Evolutionary conservation across 2,113 vertebrate species (phyloP), one percentile per base, ranked within the genome.

Genomic region (Lepus timidus): DNA sequence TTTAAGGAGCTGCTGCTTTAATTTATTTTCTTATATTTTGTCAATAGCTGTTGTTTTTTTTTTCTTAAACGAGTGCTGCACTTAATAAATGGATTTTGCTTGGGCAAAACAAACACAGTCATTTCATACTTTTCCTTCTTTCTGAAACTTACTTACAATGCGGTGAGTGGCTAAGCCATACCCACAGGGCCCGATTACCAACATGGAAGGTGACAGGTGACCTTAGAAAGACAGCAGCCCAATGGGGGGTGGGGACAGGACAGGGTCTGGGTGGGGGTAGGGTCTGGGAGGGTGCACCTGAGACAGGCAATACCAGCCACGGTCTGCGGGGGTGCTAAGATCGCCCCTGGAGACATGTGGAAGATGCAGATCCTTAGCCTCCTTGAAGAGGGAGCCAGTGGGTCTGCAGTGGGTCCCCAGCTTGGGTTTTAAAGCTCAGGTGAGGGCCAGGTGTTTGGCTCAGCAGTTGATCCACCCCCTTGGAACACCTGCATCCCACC

Each of bases 11-110:
- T 76, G 94, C 96, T 82, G 88, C 96, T 97, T 97, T 98, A 97
- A 97, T 98, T 97, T 97, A 96, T 98, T 98, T 98, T 97, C 95
- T 98, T 97, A 97, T 98, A 97, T 97, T 98, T 97, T 97, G 97
- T 98, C 98, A 98, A 98, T 98, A 98, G 87, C 95, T 97, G 95
- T 96, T 97, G 83, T 96, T 96, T 94, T 96, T 96, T 94, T 96
- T 89, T 96, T 87, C 90, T 96, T 96, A 95, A 98, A 97, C 94
- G 96, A 97, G 96, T 96, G 90, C 97, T 65, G 83, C n/a, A 51
- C 90, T 97, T 98, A 97, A 98, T 95, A 98, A 97, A 98, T 98
- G 97, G 96, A 97, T 98, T 97, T 90, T 73, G 71, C 87, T 71
- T 94, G 88, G 93, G 96, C 95, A 97, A 98, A 98, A 97, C 83